Evolutionary conservation across 2,113 vertebrate genomes (phyloP), one percentile per base, ranked within the genome.

Genomic region (Amblyopsis rosae): DNA sequence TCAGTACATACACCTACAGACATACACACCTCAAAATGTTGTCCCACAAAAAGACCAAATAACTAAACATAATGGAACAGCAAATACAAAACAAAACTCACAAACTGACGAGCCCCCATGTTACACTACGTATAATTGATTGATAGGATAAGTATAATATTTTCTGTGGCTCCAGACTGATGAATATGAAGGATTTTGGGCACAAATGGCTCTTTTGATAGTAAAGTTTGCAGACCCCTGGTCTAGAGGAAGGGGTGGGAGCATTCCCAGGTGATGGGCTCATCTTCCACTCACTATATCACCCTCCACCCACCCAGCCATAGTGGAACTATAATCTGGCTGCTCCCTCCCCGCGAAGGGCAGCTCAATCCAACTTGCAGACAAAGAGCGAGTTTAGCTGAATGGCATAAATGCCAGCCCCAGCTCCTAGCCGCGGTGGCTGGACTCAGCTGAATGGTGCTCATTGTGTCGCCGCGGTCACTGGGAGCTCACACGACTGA

Each of bases 401-500:
- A 92, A 91, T 77, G 77, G 84, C 78, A 84, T 87, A 84, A 88
- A 91, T 89, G 83, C 82, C 84, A 84, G 73, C 72, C 62, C 26
- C 67, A 85, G 81, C 86, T 89, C 86, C 87, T 89, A 85, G 78
- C 82, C 90, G 79, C 70, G 32, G 75, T 15, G 6, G 81, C 84
- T 75, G 77, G 68, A 81, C 81, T 79, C 82, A 72, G 77, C 86
- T 92, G 85, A 92, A 92, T 91, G 84, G 87, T 87, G 70, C 69
- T 87, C 87, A 91, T 92, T 93, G 91, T 92, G 90, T 90, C 81
- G 65, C 78, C 62, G 55, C 63, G 75, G 86, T 89, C 90, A 89
- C 87, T 85, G 85, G 85, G 86, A 85, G 87, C 84, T 80, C 11
- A 63, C 76, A 89, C 81, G 87, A 87, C 72, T 81, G 69, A 84